A percentile compares a stretch with the other conserved stretches of the same genome.
Evolutionary conservation across 1,140 invertebrate genomes (phyloP).

Genomic region (Leptinotarsa lineolata): DNA sequence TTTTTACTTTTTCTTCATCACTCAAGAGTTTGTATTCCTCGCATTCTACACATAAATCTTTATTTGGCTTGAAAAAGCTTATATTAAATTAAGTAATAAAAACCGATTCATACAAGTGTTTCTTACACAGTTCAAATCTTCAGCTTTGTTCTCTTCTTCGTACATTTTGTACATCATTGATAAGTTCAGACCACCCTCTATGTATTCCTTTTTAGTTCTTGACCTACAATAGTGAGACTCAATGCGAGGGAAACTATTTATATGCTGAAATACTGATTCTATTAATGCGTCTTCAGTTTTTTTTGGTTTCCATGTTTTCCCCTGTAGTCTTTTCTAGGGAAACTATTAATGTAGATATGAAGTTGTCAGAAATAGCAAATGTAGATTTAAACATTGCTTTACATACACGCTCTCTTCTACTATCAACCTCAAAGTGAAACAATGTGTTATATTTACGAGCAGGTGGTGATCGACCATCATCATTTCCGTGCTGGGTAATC

Average conservation of each 20-base stretch:
- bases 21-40: background rate
- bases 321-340: background rate
- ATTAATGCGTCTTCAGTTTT: background rate
- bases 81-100: constrained; percentile 48
- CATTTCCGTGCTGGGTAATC: too few species aligned
- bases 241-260: constrained; percentile 38
- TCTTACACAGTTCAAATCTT: background rate
- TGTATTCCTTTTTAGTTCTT: constrained; percentile 38
- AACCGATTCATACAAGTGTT: background rate
- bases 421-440: background rate
- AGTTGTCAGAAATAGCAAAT: background rate
- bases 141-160: too few species aligned
- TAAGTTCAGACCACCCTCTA: constrained; percentile 41
- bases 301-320: background rate
- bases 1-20: background rate
- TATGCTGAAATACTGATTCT: constrained; percentile 24
- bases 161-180: constrained; percentile 27
- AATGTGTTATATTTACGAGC: too few species aligned
- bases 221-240: constrained; percentile 42
- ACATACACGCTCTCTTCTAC: background rate
- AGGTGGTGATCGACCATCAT: too few species aligned
- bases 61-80: constrained; percentile 53
- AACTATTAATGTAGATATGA: background rate
- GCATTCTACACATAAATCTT: constrained; percentile 51
- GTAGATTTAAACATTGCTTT: background rate